phyloP scores from a whole-genome alignment of 2,797 vertebrate species.

The Galago senegalensis region DNA sequence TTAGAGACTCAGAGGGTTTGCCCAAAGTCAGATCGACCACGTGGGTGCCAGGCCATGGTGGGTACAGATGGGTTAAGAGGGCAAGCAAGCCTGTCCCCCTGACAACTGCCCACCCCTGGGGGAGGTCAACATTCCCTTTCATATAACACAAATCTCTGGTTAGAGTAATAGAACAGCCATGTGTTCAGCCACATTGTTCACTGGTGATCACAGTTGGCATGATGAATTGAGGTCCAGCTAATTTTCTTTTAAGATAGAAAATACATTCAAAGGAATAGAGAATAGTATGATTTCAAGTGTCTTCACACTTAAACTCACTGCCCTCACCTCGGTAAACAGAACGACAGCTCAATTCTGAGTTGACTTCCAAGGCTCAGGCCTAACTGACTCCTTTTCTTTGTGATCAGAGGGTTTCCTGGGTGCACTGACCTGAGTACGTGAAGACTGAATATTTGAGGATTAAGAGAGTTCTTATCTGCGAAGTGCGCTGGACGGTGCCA shows the following conservation, averaged over 20 bases:
- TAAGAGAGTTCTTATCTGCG: not conserved
- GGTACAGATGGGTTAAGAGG: not conserved
- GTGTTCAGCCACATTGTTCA: not conserved
- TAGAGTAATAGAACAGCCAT: not conserved
- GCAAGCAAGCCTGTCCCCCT: not conserved
- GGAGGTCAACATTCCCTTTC: not conserved
- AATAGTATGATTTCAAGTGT: not conserved
- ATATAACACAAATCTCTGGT: not conserved
- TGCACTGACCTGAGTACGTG: not conserved
- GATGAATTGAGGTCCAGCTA: constrained; percentile 34
- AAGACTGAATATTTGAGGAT: not conserved
- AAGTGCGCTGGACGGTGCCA: not conserved
- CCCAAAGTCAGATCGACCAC: not conserved
- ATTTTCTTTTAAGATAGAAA: constrained; percentile 41
- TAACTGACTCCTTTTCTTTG: not conserved
- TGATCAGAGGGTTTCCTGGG: not conserved
- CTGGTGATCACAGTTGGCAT: not conserved
- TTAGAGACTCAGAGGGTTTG: not conserved
- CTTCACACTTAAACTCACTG: not conserved
- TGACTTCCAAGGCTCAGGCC: not conserved
- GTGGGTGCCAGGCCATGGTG: not conserved
- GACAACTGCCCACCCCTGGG: not conserved
- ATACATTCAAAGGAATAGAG: constrained; percentile 36
- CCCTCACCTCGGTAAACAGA: constrained; percentile 7
- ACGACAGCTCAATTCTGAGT: not conserved